A percentile compares a stretch with the other conserved stretches of the same genome.
Evolutionary conservation across 2,888 invertebrate genomes (phyloP).

Genomic region (Synanthedon vespiformis): DNA sequence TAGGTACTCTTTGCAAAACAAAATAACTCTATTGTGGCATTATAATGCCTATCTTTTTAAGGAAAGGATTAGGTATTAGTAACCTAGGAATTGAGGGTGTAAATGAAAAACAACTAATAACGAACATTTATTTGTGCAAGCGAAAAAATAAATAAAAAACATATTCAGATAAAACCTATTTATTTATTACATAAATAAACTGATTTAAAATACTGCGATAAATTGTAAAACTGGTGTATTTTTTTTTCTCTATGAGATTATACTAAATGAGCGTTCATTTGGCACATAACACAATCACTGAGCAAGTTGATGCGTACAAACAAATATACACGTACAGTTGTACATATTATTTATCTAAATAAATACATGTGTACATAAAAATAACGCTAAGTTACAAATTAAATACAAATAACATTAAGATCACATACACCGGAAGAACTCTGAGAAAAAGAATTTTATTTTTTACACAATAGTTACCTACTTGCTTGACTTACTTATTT

Average conservation of each 20-base stretch:
- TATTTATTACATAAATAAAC: conserved; percentile 9
- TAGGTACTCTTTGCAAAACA: no score
- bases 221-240: neutral
- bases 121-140: neutral
- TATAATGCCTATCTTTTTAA: no score
- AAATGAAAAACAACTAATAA: no score
- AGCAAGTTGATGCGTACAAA: neutral
- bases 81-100: no score
- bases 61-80: no score
- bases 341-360: no score
- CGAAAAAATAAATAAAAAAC: conserved; percentile 7
- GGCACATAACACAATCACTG: neutral
- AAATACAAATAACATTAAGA: neutral
- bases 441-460: neutral
- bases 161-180: conserved; percentile 7
- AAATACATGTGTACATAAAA: no score
- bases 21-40: no score
- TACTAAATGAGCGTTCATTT: conserved; percentile 8
- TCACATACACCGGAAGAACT: neutral
- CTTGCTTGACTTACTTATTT: no score
- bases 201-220: conserved; percentile 1
- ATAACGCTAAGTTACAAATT: neutral
- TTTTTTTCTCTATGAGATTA: conserved; percentile 8
- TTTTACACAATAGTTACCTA: neutral
- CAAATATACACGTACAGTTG: no score